Conservation (phyloP, 2,113 vertebrate genomes). For the Redunca redunca region DNA sequence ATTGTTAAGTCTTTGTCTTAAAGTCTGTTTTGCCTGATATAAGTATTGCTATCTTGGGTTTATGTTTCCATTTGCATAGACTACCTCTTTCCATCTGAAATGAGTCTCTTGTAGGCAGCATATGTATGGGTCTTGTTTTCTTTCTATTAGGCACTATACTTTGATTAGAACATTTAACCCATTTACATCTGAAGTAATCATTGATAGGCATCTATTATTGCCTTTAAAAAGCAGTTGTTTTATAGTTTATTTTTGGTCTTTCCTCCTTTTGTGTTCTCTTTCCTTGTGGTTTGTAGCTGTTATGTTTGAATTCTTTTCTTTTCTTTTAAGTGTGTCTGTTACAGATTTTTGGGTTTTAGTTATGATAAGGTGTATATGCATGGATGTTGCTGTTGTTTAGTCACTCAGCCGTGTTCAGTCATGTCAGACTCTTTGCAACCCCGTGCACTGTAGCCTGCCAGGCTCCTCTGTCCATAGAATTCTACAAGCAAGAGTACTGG, state of each 20-base stretch:
- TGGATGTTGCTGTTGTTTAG: accelerated
- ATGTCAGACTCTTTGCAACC: neutral
- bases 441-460: accelerated
- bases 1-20: neutral
- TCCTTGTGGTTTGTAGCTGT: neutral
- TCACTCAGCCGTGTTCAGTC: neutral
- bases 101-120: neutral
- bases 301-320: neutral
- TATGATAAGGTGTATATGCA: accelerated
- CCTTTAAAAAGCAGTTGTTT: neutral
- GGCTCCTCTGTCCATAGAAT: neutral
- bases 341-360: neutral
- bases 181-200: neutral
- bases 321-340: neutral
- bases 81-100: neutral
- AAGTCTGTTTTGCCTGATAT: neutral
- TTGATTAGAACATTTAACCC: neutral
- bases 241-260: neutral
- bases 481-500: neutral
- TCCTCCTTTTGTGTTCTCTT: neutral
- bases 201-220: neutral
- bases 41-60: neutral
- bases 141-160: neutral
- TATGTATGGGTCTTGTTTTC: neutral
- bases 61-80: neutral